phyloP scores from a whole-genome alignment of 2,888 invertebrate species.

The Thymelicus lineola region DNA sequence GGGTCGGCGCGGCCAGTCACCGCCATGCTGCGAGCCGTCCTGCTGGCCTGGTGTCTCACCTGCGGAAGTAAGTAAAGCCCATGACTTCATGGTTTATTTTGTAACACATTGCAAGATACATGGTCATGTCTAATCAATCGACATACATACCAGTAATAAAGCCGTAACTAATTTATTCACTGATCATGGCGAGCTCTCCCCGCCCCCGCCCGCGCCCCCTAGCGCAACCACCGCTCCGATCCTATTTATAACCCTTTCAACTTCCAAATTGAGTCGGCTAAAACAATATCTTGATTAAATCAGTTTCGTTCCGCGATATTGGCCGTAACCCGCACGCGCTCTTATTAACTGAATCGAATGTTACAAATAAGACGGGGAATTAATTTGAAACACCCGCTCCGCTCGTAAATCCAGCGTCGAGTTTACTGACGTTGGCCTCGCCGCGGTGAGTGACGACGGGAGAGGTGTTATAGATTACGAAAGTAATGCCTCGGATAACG shows the following conservation, averaged over 20 bases:
- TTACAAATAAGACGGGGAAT: conserved; percentile 30
- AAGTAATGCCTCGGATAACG: too few species aligned
- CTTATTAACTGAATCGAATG: conserved; percentile 27
- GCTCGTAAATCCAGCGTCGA: not conserved
- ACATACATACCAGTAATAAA: too few species aligned
- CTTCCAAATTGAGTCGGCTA: conserved; percentile 21
- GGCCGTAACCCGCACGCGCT: conserved; percentile 31
- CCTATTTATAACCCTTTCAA: conserved; percentile 30
- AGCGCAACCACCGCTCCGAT: conserved; percentile 5
- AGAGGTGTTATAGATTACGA: too few species aligned
- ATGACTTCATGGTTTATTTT: too few species aligned
- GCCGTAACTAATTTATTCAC: too few species aligned
- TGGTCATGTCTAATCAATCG: too few species aligned
- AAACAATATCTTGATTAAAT: conserved; percentile 35
- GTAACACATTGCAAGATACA: too few species aligned
- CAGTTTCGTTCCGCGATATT: conserved; percentile 31
- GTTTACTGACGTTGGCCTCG: not conserved
- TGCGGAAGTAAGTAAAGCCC: conserved; percentile 5
- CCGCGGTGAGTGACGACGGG: too few species aligned
- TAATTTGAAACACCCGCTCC: conserved; percentile 24
- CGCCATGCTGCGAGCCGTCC: not conserved
- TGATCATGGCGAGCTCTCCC: not conserved
- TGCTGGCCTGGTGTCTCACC: conserved; percentile 2
- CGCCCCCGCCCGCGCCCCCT: not conserved
- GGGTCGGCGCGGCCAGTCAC: not conserved